phyloP scores from a whole-genome alignment of 2,113 vertebrate genomes.

The Percina caprodes region DNA sequence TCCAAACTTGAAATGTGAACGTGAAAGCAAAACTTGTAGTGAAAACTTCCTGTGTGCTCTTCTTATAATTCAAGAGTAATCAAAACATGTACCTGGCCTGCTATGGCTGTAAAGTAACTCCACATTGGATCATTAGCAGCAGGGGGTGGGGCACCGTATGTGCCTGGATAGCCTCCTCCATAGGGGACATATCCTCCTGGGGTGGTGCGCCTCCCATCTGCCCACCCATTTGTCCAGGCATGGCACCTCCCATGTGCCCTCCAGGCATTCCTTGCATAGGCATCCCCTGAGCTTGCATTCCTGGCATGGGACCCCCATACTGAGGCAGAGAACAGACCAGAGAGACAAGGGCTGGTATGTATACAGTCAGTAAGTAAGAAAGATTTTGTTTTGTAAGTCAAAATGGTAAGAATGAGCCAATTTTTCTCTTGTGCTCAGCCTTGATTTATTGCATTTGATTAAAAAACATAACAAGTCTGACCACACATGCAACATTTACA shows the following conservation, averaged over 20 bases:
- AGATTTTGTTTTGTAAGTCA: background rate
- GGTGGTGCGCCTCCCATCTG: slow-evolving; percentile 75
- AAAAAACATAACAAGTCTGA: too few relatives aligned
- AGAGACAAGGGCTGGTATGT: background rate
- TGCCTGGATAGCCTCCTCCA: slow-evolving; percentile 72
- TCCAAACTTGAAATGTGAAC: background rate
- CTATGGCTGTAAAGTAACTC: slow-evolving; percentile 88
- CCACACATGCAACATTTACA: too few relatives aligned
- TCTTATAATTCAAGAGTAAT: background rate
- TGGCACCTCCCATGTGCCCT: slow-evolving; percentile 56
- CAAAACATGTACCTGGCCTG: slow-evolving; percentile 84
- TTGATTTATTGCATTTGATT: too few relatives aligned
- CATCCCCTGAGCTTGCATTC: slow-evolving; percentile 68
- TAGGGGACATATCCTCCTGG: slow-evolving; percentile 67
- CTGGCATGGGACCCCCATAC: slow-evolving; percentile 84
- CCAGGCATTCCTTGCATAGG: slow-evolving; percentile 70
- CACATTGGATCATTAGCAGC: slow-evolving; percentile 86
- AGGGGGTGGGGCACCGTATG: slow-evolving; percentile 68
- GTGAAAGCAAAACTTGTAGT: background rate
- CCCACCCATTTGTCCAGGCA: slow-evolving; percentile 74
- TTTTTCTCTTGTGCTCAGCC: background rate
- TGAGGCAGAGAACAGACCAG: slow-evolving; percentile 41
- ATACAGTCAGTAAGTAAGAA: too few relatives aligned
- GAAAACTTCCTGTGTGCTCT: background rate
- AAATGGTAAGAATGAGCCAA: background rate